These are phyloP conservation scores for Melinaea marsaeus DNA, from an alignment of 2,888 invertebrate species.

Conservation along the genomic window DNA sequence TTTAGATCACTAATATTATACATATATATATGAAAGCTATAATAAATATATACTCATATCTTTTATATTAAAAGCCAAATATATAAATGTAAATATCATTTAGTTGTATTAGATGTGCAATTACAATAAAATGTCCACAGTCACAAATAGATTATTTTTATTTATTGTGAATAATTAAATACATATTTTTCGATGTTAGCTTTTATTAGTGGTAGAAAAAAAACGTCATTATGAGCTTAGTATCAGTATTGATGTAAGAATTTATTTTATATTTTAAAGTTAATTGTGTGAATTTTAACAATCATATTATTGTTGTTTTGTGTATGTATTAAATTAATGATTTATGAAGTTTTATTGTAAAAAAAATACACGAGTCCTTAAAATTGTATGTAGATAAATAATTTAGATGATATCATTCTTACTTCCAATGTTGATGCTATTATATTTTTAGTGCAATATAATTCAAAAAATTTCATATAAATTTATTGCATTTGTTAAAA, in stretches of 20 bases:
- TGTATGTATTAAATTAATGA: neutral
- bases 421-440: no score
- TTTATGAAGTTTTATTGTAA: no score
- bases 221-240: neutral
- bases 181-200: conserved; percentile 3
- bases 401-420: no score
- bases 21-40: no score
- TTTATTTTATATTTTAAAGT: neutral
- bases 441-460: neutral
- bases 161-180: conserved; percentile 5
- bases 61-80: no score
- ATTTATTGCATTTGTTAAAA: conserved; percentile 11
- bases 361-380: no score
- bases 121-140: neutral
- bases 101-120: neutral
- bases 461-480: neutral
- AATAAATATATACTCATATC: no score
- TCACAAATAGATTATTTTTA: conserved; percentile 1
- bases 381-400: no score
- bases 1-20: no score
- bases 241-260: conserved; percentile 2
- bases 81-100: neutral
- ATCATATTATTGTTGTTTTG: neutral
- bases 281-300: neutral
- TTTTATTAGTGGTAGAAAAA: neutral